phyloP scores from a whole-genome alignment of 2,797 vertebrate species.

The Valencia hispanica region DNA sequence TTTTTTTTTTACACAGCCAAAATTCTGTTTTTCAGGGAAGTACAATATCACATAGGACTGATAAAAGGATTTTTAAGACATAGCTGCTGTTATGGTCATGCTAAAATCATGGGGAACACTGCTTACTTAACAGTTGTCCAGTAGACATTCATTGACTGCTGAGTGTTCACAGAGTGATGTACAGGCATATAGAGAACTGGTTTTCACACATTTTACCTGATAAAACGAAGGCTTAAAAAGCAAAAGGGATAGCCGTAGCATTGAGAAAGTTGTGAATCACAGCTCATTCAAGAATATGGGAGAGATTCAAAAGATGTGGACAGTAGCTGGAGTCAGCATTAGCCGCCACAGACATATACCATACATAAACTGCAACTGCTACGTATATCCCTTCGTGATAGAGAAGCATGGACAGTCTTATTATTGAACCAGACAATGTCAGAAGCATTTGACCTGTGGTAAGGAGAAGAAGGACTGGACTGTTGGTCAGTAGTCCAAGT shows the following conservation, averaged over 20 bases:
- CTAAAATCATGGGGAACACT: neutral
- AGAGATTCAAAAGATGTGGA: neutral
- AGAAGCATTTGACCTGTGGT: neutral
- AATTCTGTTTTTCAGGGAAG: neutral
- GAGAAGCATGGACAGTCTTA: neutral
- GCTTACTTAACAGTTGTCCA: neutral
- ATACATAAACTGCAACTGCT: neutral
- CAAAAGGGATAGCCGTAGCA: neutral
- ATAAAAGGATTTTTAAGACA: neutral
- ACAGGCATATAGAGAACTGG: neutral
- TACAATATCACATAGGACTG: neutral
- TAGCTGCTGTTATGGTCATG: neutral
- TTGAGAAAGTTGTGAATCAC: neutral
- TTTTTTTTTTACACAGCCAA: neutral
- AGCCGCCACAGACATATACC: neutral
- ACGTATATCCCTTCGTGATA: neutral
- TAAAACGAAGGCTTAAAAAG: neutral
- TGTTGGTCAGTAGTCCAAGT: neutral
- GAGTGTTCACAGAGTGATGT: neutral
- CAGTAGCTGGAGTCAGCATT: neutral
- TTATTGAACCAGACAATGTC: neutral
- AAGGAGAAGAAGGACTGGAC: neutral
- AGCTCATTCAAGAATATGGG: neutral
- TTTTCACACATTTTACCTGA: neutral
- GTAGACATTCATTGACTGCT: too few species aligned